Evolutionary conservation across 2,888 invertebrate genomes (phyloP), one percentile per base, ranked within the genome.

Genomic region (Rhagophthalmus giganteus): DNA sequence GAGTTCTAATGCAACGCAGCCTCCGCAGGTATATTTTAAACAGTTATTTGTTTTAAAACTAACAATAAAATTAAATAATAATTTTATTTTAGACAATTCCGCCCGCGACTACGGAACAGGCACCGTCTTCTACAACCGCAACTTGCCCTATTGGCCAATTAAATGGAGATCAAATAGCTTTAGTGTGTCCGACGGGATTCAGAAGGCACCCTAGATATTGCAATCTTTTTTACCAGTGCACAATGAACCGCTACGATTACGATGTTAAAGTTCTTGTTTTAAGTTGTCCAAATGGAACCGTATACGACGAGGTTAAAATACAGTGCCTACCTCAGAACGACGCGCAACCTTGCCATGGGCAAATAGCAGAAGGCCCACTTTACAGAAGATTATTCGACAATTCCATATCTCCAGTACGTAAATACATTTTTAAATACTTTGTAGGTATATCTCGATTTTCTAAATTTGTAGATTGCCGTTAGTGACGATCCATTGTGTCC

Each of bases 221-320:
- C 64, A 87, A 88, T 65, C 73, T 88, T 61, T 90, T 91, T 76
- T 92, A 92, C 69, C 91, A 91, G 71, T 92, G 91, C 64, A 86
- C 85, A 10, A 82, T 81, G 60, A 80, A 81, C 47, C 76, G 81
- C 4, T 79, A 82, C 15, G 83, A 76, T 32, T 83, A 84, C 66
- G 86, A 90, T 58, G 75, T 86, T n/a, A 89, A 86, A 68, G 79
- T 90, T 54, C 79, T 88, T 1, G 80, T 84, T 5, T 81, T 91
- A 60, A 83, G 83, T 58, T 92, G 91, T 72, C 89, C 90, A 7
- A 84, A 86, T 58, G 83, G 83, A 49, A 88, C 88, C 0, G 81
- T 89, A 39, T 92, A 84, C 63, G 87, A 90, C 64, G 86, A 90
- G 65, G 76, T 77, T 50, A 80, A 83, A 66, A 81, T 84, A 39